Evolutionary conservation across 2,113 vertebrate genomes (phyloP), one percentile per base, ranked within the genome.

Genomic region (Caranx ignobilis): DNA sequence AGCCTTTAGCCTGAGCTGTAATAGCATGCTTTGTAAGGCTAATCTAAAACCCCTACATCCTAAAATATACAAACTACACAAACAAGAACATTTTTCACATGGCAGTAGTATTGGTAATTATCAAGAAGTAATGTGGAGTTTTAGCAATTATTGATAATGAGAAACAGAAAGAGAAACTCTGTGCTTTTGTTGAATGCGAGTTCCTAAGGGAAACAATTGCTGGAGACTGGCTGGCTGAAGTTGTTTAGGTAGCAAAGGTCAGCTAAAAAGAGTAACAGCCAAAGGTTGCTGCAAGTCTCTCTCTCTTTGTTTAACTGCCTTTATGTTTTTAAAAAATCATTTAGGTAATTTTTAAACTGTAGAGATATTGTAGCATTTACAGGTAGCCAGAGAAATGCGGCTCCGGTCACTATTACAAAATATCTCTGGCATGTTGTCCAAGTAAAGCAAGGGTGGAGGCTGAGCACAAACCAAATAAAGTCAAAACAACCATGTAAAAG

Each of bases 61-160:
- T 26, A 13, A 66, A 77, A 57, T 57, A 48, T 47, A 59, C 50
- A 85, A 77, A 77, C 16, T 54, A 48, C 48, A 57, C 11, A 2
- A 15, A 19, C 19, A 71, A 21, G 52, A 43, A 71, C 2, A 47
- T 59, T 43, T 45, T 45, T 59, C n/a, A 48, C 50, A 60, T 57
- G 47, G 37, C 21, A 21, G 18, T n/a, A 67, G 47, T 70, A 34
- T 68, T 59, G 32, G 50, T 68, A 56, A 69, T 69, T 76, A 39
- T 67, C 18, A 55, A 62, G 35, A 37, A 57, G 69, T 55, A 19
- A 79, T 64, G 54, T 77, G 19, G 41, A 68, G 15, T 79, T 79
- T 71, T 64, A 61, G 54, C 52, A 48, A 75, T 83, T 78, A 73
- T 54, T 79, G 16, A 48, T 79, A 61, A 77, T 64, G 54, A 79